Conservation (phyloP, 2,797 vertebrate genomes). For the Xenops minutus region DNA sequence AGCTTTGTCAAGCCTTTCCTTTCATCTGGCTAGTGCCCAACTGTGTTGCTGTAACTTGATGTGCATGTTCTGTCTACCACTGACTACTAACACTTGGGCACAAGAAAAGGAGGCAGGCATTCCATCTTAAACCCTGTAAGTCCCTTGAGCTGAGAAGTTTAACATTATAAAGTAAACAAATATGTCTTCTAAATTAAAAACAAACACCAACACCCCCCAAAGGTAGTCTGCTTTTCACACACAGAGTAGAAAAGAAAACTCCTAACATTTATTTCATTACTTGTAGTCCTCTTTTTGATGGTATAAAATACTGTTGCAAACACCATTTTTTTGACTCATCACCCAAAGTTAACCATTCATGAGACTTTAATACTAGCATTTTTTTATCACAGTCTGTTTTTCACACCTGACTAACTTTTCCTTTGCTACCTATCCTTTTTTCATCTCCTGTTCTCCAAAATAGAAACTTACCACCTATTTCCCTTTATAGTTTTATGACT, state of each 20-base stretch:
- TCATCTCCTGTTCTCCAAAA: background rate
- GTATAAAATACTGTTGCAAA: background rate
- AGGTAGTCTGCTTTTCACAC: background rate
- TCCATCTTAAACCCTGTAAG: background rate
- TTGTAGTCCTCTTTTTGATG: background rate
- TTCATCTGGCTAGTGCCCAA: background rate
- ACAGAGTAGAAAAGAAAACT: background rate
- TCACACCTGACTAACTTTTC: background rate
- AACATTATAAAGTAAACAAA: background rate
- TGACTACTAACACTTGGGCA: background rate
- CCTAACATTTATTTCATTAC: background rate
- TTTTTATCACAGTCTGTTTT: background rate
- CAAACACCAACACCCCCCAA: background rate
- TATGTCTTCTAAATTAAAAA: background rate
- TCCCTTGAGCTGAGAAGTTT: background rate
- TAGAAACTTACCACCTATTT: background rate
- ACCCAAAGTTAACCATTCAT: background rate
- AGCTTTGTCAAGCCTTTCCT: background rate
- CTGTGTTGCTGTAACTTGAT: background rate
- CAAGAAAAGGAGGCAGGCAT: background rate
- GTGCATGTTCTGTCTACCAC: background rate
- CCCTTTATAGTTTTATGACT: background rate
- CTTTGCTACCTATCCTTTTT: background rate
- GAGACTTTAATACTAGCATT: background rate
- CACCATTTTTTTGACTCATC: background rate